Evolutionary conservation across 2,797 vertebrate genomes (phyloP).

Genomic region (Kryptopterus vitreolus): DNA sequence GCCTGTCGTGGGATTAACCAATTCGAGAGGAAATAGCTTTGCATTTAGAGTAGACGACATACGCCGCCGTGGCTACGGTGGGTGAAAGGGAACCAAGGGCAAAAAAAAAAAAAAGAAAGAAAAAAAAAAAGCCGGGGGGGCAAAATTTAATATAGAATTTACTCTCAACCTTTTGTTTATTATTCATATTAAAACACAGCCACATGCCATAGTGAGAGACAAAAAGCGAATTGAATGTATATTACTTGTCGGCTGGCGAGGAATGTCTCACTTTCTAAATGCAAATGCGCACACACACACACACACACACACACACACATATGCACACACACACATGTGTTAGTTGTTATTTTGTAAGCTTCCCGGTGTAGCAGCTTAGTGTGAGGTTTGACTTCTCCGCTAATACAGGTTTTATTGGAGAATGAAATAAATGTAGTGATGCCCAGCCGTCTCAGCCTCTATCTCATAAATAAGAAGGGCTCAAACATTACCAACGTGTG

Average conservation of each 20-base stretch:
- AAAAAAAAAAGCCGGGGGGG: conserved; percentile 45
- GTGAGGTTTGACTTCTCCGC: conserved; percentile 23
- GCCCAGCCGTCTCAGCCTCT: conserved; percentile 32
- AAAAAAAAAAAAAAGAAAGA: no score
- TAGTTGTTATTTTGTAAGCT: not conserved
- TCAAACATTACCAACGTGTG: conserved; percentile 2
- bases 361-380: conserved; percentile 15
- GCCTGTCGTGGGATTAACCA: conserved; percentile 56
- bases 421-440: conserved; percentile 51
- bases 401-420: conserved; percentile 47
- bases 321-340: conserved; percentile 33
- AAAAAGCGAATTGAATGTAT: conserved; percentile 32
- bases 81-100: conserved; percentile 28
- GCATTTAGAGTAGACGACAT: conserved; percentile 60
- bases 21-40: conserved; percentile 57
- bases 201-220: not conserved
- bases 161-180: conserved; percentile 47
- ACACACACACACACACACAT: conserved; percentile 5
- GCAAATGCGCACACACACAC: conserved; percentile 33
- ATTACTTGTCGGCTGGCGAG: conserved; percentile 6
- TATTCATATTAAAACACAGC: conserved; percentile 27
- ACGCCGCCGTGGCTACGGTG: conserved; percentile 13
- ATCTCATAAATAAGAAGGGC: conserved; percentile 34
- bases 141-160: conserved; percentile 49
- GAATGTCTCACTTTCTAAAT: conserved; percentile 16